Conservation (phyloP, 2,797 vertebrate species). For the Tauraco hartlaubi region DNA sequence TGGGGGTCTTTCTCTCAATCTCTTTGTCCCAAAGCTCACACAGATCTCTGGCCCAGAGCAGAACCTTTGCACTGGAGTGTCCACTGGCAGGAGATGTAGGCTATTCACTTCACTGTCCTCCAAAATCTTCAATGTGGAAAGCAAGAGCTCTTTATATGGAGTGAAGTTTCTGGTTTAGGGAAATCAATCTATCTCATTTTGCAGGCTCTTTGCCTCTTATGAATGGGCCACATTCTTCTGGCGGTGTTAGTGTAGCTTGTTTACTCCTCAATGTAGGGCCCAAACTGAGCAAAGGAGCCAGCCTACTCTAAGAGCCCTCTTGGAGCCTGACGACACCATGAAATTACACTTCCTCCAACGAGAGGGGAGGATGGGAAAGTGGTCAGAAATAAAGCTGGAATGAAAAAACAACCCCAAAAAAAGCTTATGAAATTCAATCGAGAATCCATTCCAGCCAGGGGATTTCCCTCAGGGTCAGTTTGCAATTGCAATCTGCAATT, state of each 20-base stretch:
- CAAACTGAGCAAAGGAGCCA: background rate
- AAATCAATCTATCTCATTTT: background rate
- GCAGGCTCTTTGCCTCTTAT: background rate
- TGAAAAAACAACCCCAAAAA: background rate
- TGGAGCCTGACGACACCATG: background rate
- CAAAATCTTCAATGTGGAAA: background rate
- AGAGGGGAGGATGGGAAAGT: background rate
- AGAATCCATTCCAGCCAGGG: background rate
- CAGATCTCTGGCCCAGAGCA: background rate
- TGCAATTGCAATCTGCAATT: constrained; percentile 48
- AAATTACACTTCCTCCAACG: background rate
- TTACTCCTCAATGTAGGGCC: background rate
- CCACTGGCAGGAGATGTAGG: background rate
- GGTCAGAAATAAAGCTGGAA: constrained; percentile 8
- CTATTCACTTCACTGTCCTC: background rate
- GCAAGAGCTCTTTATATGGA: background rate
- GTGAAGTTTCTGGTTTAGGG: background rate
- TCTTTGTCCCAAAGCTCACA: background rate
- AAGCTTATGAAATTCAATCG: constrained; percentile 21
- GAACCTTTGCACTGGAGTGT: background rate
- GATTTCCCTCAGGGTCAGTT: constrained; percentile 56
- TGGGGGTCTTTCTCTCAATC: background rate
- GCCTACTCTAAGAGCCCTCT: background rate
- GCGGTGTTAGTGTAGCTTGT: background rate
- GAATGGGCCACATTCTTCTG: constrained; percentile 36